A percentile compares a stretch with the other conserved stretches of the same genome.
Conservation (phyloP, 2,888 invertebrate genomes). For the Caenorhabditis imperialis region DNA sequence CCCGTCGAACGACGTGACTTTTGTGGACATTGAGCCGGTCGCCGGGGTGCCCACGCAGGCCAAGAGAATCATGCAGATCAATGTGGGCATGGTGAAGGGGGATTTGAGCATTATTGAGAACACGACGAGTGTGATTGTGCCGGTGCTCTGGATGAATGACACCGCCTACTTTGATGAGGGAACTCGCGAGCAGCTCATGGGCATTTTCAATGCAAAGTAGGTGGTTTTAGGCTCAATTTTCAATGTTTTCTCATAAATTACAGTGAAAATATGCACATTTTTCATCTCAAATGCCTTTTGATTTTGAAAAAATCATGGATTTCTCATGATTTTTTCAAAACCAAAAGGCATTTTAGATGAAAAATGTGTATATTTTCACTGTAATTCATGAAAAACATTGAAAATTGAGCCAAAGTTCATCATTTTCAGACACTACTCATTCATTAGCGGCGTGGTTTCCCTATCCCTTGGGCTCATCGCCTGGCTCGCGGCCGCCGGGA, state of each 20-base stretch:
- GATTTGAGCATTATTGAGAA: slow-evolving; percentile 62
- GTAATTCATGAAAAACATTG: too few relatives aligned
- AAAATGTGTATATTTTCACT: too few relatives aligned
- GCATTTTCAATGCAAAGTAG: slow-evolving; percentile 45
- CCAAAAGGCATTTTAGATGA: too few relatives aligned
- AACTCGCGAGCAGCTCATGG: slow-evolving; percentile 66
- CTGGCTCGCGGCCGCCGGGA: slow-evolving; percentile 51
- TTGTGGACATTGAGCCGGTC: slow-evolving; percentile 73
- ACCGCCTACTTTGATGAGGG: slow-evolving; percentile 70
- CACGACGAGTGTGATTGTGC: slow-evolving; percentile 65
- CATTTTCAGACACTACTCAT: slow-evolving; percentile 41
- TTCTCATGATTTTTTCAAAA: not conserved
- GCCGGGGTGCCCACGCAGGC: slow-evolving; percentile 72
- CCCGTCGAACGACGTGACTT: slow-evolving; percentile 64
- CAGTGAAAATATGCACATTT: too few relatives aligned
- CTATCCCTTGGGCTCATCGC: slow-evolving; percentile 51
- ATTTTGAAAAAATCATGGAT: not conserved
- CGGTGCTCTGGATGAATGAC: slow-evolving; percentile 77
- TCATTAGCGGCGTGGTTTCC: slow-evolving; percentile 49
- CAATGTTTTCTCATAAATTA: too few relatives aligned
- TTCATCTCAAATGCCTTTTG: not conserved
- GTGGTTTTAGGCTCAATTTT: slow-evolving; percentile 1
- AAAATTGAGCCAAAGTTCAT: too few relatives aligned
- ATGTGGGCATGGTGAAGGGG: slow-evolving; percentile 74
- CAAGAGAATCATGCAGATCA: slow-evolving; percentile 72